Conservation (phyloP, 2,797 vertebrate genomes). For the Apogon hyalosoma region DNA sequence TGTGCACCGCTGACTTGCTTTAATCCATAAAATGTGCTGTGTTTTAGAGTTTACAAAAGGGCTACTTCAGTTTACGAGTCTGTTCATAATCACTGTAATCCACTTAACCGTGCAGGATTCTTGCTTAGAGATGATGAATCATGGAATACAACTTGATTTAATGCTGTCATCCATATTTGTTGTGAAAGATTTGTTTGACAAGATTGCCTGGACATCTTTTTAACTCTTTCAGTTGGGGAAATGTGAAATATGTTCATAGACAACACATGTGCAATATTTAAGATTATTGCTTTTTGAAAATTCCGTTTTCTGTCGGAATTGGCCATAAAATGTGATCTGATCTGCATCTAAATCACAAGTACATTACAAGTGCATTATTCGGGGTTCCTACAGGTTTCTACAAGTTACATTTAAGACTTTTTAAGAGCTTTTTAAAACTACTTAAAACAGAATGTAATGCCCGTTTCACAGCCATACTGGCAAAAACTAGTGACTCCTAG, state of each 20-base stretch:
- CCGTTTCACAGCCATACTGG: too few relatives aligned
- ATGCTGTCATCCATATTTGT: constrained; percentile 29
- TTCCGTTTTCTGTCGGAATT: neutral
- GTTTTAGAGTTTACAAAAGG: constrained; percentile 25
- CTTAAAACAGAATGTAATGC: too few relatives aligned
- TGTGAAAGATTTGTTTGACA: constrained; percentile 37
- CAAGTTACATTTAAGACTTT: too few relatives aligned
- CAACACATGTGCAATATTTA: too few relatives aligned
- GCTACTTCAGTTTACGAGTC: constrained; percentile 12
- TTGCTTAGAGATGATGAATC: constrained; percentile 35
- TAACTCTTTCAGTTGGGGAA: too few relatives aligned
- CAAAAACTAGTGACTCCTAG: too few relatives aligned
- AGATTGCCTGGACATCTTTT: constrained; percentile 7
- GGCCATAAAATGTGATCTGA: neutral
- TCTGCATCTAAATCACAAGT: too few relatives aligned
- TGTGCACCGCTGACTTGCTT: constrained; percentile 27
- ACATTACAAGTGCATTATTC: too few relatives aligned
- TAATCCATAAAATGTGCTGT: constrained; percentile 19
- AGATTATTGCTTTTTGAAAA: constrained; percentile 2
- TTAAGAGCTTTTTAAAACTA: too few relatives aligned
- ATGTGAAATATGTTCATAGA: too few relatives aligned
- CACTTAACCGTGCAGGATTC: constrained; percentile 40
- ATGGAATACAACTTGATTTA: constrained; percentile 33
- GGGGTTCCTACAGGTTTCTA: too few relatives aligned
- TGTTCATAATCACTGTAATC: constrained; percentile 35